phyloP scores from a whole-genome alignment of 2,888 invertebrate genomes.

The Drosophila parthenogenetica region DNA sequence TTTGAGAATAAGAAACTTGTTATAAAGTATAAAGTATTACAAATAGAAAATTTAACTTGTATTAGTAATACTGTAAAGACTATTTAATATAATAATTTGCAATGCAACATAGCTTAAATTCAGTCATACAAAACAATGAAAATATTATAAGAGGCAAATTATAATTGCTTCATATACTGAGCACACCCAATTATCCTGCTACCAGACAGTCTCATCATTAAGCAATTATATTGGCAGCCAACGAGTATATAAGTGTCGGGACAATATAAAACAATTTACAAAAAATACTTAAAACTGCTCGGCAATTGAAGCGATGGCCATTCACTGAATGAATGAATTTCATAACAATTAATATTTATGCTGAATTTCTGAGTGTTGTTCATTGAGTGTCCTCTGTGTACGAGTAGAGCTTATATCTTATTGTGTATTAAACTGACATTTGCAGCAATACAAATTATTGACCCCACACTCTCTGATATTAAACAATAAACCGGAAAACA shows the following conservation, averaged over 20 bases:
- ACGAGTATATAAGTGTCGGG: slow-evolving; percentile 26
- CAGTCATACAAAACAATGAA: background rate
- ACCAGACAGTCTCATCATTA: slow-evolving; percentile 25
- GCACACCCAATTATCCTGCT: background rate
- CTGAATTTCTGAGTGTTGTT: slow-evolving; percentile 36
- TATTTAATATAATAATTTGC: too few species aligned
- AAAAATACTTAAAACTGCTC: slow-evolving; percentile 39
- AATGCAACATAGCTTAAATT: too few species aligned
- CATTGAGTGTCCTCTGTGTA: slow-evolving; percentile 14
- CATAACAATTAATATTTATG: slow-evolving; percentile 60
- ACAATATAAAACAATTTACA: slow-evolving; percentile 44
- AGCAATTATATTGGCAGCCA: slow-evolving; percentile 35
- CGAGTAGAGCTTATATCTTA: slow-evolving; percentile 41
- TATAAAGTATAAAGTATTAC: too few species aligned
- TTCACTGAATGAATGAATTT: slow-evolving; percentile 59
- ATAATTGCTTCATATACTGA: background rate
- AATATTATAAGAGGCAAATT: background rate
- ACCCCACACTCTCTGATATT: background rate
- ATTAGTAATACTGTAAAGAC: too few species aligned
- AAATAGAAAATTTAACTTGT: too few species aligned
- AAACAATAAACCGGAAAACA: slow-evolving; percentile 40
- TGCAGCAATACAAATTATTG: slow-evolving; percentile 24
- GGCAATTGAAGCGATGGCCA: slow-evolving; percentile 33
- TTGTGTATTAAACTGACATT: slow-evolving; percentile 64
- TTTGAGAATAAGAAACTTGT: too few species aligned